Conservation (phyloP, 2,888 invertebrate genomes). For the Belgica antarctica region DNA sequence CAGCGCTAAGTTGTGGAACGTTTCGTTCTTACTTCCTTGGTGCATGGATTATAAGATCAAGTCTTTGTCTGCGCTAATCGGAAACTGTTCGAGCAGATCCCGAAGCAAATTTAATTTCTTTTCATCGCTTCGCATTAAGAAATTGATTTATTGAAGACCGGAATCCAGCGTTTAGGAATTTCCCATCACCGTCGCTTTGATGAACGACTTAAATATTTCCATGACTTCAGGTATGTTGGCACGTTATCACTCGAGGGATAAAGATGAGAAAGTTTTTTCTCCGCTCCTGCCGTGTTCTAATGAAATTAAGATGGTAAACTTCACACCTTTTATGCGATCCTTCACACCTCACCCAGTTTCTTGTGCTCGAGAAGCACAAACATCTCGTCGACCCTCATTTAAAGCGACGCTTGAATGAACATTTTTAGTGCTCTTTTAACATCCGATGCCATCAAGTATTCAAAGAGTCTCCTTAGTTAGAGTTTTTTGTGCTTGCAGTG, state of each 20-base stretch:
- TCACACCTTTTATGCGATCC: slow-evolving; percentile 3
- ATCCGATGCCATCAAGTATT: background rate
- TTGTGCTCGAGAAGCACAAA: background rate
- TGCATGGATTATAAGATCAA: too few relatives aligned
- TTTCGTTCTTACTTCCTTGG: too few relatives aligned
- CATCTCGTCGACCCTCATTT: background rate
- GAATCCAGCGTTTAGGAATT: background rate
- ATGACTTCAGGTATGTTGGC: background rate
- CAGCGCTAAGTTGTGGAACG: too few relatives aligned
- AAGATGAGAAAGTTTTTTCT: background rate
- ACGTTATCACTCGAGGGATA: too few relatives aligned
- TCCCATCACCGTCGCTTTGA: background rate
- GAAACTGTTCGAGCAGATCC: too few relatives aligned
- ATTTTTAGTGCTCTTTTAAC: background rate
- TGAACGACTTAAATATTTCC: background rate
- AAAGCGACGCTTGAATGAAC: background rate
- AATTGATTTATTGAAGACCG: too few relatives aligned
- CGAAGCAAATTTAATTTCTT: too few relatives aligned
- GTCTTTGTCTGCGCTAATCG: too few relatives aligned
- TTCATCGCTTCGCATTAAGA: too few relatives aligned
- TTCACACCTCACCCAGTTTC: background rate
- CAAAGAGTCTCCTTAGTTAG: too few relatives aligned
- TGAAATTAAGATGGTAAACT: slow-evolving; percentile 20
- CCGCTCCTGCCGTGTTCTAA: background rate
- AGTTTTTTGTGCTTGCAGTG: too few relatives aligned